Percentiles rank a stretch among this genome's conserved stretches.
Conservation (phyloP, 2,888 invertebrate genomes). For the Lasioglossum marginatum region DNA sequence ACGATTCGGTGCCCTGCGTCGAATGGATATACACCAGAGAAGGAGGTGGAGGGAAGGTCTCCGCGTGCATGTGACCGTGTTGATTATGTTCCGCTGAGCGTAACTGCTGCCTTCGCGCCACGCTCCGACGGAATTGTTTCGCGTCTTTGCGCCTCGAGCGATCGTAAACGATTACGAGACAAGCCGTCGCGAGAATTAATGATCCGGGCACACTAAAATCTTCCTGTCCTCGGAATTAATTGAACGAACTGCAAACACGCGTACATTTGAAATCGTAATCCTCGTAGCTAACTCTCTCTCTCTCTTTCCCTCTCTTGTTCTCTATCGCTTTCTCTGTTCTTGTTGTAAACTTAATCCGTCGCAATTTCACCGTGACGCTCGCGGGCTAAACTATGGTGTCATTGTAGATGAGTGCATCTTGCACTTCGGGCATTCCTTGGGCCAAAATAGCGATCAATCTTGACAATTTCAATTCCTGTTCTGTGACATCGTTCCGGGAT, state of each 20-base stretch:
- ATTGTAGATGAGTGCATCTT: not conserved
- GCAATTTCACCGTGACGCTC: not conserved
- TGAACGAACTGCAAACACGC: not conserved
- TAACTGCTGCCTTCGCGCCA: not conserved
- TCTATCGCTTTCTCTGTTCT: not conserved
- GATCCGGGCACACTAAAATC: not conserved
- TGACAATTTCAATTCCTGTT: not conserved
- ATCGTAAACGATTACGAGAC: conserved; percentile 7
- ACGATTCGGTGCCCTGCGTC: conserved; percentile 27
- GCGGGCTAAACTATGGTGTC: not conserved
- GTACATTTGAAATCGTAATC: not conserved
- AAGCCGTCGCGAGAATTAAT: conserved; percentile 1
- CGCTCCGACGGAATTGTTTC: not conserved
- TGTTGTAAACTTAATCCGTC: not conserved
- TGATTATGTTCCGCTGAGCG: conserved; percentile 30
- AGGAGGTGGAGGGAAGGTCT: not conserved
- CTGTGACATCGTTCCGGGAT: not conserved
- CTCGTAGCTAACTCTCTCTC: not conserved
- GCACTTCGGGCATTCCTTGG: not conserved
- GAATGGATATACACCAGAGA: conserved; percentile 20
- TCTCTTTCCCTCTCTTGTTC: not conserved
- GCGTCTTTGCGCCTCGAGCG: not conserved
- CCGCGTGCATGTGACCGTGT: conserved; percentile 31
- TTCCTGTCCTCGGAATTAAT: conserved; percentile 1
- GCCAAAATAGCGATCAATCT: not conserved